Conservation (phyloP, 2,888 invertebrate species). For the Standfussiana lucernea region DNA sequence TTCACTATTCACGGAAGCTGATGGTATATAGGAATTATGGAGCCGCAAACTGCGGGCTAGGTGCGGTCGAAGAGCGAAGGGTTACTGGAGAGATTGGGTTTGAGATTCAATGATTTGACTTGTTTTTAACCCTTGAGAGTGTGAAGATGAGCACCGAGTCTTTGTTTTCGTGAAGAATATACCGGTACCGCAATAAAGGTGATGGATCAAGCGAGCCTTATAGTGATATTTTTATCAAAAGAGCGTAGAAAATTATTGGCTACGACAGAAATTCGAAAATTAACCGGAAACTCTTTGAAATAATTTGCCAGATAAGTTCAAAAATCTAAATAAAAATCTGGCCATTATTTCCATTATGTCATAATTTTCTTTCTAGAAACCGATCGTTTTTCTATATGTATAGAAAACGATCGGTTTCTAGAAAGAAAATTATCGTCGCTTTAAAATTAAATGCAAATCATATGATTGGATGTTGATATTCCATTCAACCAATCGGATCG, state of each 20-base stretch:
- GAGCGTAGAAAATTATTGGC: neutral
- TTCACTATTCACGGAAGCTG: slow-evolving; percentile 89
- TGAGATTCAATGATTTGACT: slow-evolving; percentile 33
- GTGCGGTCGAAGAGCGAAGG: slow-evolving; percentile 71
- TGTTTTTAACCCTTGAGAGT: slow-evolving; percentile 14
- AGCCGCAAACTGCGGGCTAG: slow-evolving; percentile 80
- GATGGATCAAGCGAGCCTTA: neutral
- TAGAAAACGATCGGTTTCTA: too few species aligned
- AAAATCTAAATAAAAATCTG: too few species aligned
- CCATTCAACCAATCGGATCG: too few species aligned
- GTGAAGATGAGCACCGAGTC: neutral
- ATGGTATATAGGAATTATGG: slow-evolving; percentile 83
- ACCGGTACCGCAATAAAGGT: neutral
- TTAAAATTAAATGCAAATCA: too few species aligned
- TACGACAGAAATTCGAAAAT: too few species aligned
- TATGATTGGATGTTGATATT: too few species aligned
- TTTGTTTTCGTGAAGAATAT: neutral
- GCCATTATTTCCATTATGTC: too few species aligned
- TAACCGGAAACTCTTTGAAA: too few species aligned
- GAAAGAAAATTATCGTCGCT: too few species aligned
- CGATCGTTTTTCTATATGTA: too few species aligned
- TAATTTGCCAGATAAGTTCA: too few species aligned
- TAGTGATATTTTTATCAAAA: neutral
- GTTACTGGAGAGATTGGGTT: slow-evolving; percentile 42
- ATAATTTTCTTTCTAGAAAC: too few species aligned